These are phyloP conservation scores for Nasonovia ribisnigri DNA, from an alignment of 2,888 invertebrate genomes.

Conservation along the genomic window DNA sequence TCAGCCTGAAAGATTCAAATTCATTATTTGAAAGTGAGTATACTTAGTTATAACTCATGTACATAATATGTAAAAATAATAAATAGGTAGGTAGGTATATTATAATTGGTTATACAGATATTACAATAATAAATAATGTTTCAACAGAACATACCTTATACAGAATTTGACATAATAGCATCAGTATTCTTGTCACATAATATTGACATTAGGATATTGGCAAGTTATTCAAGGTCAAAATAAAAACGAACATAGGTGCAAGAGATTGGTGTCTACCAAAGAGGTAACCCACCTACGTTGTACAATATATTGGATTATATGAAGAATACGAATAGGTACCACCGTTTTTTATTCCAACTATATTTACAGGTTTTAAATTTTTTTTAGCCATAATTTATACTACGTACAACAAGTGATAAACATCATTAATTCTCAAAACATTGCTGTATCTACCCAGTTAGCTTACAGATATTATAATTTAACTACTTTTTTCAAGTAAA, in stretches of 20 bases:
- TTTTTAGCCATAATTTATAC: neutral
- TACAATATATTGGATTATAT: neutral
- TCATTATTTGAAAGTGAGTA: neutral
- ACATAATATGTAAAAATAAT: neutral
- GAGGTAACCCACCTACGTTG: neutral
- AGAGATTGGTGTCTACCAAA: neutral
- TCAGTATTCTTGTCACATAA: neutral
- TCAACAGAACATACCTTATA: neutral
- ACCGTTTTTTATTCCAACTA: neutral
- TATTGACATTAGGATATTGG: neutral
- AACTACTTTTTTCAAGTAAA: neutral
- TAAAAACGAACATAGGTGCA: neutral
- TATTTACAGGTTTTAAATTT: neutral
- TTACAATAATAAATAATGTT: neutral
- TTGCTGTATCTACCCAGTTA: neutral
- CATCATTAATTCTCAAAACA: neutral
- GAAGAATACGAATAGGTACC: neutral
- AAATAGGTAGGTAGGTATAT: neutral
- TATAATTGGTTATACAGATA: neutral
- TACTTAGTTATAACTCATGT: neutral
- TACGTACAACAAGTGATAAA: neutral
- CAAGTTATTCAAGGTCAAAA: neutral
- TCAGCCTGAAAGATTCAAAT: neutral
- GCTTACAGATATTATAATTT: neutral
- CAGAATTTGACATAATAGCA: neutral